Conservation (phyloP, 2,888 invertebrate species). For the Augiades crinisus region DNA sequence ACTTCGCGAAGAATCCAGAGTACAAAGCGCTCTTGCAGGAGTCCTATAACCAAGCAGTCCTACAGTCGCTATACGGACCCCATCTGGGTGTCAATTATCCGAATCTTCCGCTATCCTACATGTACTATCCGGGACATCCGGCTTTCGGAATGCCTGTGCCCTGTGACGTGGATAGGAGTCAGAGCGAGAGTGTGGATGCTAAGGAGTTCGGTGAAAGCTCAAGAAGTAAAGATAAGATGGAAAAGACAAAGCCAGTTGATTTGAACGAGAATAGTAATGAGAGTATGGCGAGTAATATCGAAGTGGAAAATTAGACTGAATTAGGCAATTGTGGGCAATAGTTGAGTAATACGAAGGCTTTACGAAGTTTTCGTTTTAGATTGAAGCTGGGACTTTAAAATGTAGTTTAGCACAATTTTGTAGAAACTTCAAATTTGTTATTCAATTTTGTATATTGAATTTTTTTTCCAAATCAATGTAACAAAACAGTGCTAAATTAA, state of each 20-base stretch:
- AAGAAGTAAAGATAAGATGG: constrained; percentile 51
- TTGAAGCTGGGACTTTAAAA: no score
- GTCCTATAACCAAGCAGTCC: constrained; percentile 73
- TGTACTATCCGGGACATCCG: constrained; percentile 75
- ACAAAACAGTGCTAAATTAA: no score
- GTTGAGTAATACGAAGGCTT: no score
- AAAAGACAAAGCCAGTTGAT: constrained; percentile 54
- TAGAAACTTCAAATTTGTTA: no score
- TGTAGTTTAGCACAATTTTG: no score
- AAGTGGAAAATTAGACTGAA: constrained; percentile 65
- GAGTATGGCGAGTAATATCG: constrained; percentile 78
- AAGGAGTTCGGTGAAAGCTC: constrained; percentile 50
- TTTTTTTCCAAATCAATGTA: no score
- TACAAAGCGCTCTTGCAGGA: constrained; percentile 74
- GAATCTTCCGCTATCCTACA: constrained; percentile 66
- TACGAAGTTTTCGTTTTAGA: no score
- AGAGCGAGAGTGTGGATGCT: constrained; percentile 48
- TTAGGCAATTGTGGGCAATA: constrained; percentile 6
- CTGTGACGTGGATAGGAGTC: constrained; percentile 62
- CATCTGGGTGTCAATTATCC: constrained; percentile 73
- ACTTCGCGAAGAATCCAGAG: constrained; percentile 73
- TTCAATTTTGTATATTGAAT: no score
- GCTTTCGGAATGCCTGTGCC: constrained; percentile 58
- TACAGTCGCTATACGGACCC: constrained; percentile 72
- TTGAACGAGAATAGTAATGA: constrained; percentile 72